Evolutionary conservation across 1,140 invertebrate species (phyloP), one percentile per base, ranked within the genome.

Genomic region (Leptopilina clavipes): DNA sequence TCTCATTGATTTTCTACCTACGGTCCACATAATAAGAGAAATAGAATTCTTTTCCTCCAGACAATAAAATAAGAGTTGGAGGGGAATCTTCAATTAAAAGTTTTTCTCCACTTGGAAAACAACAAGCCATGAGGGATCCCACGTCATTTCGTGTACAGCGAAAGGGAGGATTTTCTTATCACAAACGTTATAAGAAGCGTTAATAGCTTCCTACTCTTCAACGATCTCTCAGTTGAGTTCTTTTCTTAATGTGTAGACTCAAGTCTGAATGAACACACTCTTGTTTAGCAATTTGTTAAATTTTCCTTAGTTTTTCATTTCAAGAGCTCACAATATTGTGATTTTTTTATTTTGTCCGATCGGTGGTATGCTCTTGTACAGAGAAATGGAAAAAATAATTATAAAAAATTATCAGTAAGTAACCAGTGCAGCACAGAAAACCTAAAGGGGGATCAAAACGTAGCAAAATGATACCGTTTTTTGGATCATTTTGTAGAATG

Each of bases 1-100:
- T 88, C 85, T 86, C 82, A 88, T 87, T 87, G 86, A 87, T 88
- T 88, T 88, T 88, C 84, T 84, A 88, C 86, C 83, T 88, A 84
- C 82, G 86, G 85, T 80, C 80, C 82, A 85, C 86, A 81, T 86
- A 80, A 80, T 74, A 80, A 80, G 72, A 82, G 84, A 85, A 85
- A 83, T 87, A 83, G 84, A 84, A 85, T 84, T 80, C 84, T 83
- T 81, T 84, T 86, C 82, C 74, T 79, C 65, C 56, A 74, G 76
- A 25, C 0, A 10, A 77, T 79, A 81, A 73, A 71, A 73, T 54
- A 31, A 31, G 25, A 56, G 72, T 76, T 76, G 77, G 56, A 76
- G 82, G 80, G 76, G 79, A 80, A 79, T 82, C 79, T 86, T 87
- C 86, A 86, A 87, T 88, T 87, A 88, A 87, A 87, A 86, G 82